These are phyloP conservation scores for Lomographa bimaculata DNA, from an alignment of 2,888 invertebrate species.

Conservation along the genomic window DNA sequence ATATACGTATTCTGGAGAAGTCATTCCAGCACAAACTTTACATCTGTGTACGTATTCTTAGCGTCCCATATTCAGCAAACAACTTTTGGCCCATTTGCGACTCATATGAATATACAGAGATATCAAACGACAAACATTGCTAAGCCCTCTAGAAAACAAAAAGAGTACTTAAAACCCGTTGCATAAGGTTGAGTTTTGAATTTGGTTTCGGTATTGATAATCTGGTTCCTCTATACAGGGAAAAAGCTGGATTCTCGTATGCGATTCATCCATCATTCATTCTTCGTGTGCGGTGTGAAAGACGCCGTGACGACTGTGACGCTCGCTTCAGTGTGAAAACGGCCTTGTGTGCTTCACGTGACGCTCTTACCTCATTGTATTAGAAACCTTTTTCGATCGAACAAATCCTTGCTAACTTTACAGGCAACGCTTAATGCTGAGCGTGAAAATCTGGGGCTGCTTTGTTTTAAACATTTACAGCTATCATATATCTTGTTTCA, in stretches of 20 bases:
- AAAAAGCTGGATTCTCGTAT: slow-evolving; percentile 66
- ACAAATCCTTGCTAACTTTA: slow-evolving; percentile 44
- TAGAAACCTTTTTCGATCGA: slow-evolving; percentile 58
- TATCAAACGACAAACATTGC: slow-evolving; percentile 45
- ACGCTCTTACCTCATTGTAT: slow-evolving; percentile 46
- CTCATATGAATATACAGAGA: slow-evolving; percentile 61
- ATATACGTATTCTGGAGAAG: too few relatives aligned
- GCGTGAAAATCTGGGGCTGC: slow-evolving; percentile 30
- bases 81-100: slow-evolving; percentile 73
- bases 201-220: slow-evolving; percentile 23
- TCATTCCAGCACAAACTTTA: slow-evolving; percentile 7
- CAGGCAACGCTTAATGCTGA: slow-evolving; percentile 44
- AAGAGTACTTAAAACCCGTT: slow-evolving; percentile 3
- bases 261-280: slow-evolving; percentile 78
- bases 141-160: slow-evolving; percentile 1
- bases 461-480: slow-evolving; percentile 22
- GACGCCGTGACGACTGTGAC: slow-evolving; percentile 74
- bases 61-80: slow-evolving; percentile 60
- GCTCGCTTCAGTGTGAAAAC: slow-evolving; percentile 47
- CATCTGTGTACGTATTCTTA: slow-evolving; percentile 36
- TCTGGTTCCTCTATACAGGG: slow-evolving; percentile 51
- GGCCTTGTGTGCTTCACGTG: slow-evolving; percentile 35
- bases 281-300: slow-evolving; percentile 64
- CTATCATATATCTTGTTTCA: background rate
- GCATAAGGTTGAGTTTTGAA: slow-evolving; percentile 39